Base-by-base conservation (phyloP, 2,113 vertebrate genomes). In the Sterna hirundo region DNA sequence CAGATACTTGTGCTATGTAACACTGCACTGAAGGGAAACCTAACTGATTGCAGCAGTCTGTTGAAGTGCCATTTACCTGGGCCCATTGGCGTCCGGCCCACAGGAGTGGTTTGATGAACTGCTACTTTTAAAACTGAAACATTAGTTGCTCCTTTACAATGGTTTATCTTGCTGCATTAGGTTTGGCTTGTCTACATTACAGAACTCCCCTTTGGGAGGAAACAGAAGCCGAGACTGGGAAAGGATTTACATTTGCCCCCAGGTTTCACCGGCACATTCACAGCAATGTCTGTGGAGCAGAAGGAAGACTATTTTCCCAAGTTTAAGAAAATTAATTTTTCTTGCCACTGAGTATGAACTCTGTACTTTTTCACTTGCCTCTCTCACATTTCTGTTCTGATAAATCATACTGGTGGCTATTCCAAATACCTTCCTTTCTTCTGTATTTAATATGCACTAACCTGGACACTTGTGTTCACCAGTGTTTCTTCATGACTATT, bases 41-140 rank as follows among this genome's bases (percentile, higher is more conserved):
- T 52, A 25, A 38, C 89, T n/a, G 57, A 74, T 51, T 4, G 3
- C n/a, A 78, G 83, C 30, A 69, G 66, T 21, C 87, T 90, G 38
- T 34, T 95, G 47, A 85, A 93, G 76, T 47, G 58, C 54, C 47
- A 19, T 86, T 96, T 94, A 92, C 71, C 71, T 90, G 90, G 75
- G n/a, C 74, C 14, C 20, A 2, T 5, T 95, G 76, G 86, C 66
- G 1, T 62, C 58, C 22, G 26, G 78, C 85, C 81, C 61, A 58
- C 8, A 12, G 52, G 65, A 68, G 22, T 49, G 44, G 70, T 93
- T 74, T 95, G 42, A 60, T 81, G 65, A 86, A 54, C 64, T 75
- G 7, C 61, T 75, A 11, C 82, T 92, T 83, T 86, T 65, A 65
- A 95, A 90, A 49, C 38, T 93, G 88, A 85, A 88, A 72, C 44